Percentiles rank a stretch among this genome's conserved stretches.
Conservation (phyloP, 1,140 invertebrate genomes). For the Leguminivora glycinivorella region DNA sequence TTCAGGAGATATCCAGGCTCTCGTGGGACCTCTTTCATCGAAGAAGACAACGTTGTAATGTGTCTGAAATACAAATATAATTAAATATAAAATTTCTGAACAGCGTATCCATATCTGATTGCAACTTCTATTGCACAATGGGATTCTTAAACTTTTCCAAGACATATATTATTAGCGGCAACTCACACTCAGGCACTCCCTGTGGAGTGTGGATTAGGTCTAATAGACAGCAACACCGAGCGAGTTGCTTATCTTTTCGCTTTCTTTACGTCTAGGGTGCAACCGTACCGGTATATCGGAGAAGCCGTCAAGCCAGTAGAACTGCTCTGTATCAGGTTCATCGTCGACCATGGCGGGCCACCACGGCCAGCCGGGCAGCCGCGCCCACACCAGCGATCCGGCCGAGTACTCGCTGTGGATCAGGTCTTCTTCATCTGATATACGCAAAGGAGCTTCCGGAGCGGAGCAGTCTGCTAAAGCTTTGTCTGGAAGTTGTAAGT, state of each 20-base stretch:
- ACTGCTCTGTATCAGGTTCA: slow-evolving; percentile 82
- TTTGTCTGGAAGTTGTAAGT: slow-evolving; percentile 62
- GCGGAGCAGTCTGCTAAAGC: slow-evolving; percentile 74
- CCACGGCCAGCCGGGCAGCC: slow-evolving; percentile 82
- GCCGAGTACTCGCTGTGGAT: slow-evolving; percentile 80
- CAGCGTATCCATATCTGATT: too few relatives aligned
- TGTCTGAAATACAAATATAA: slow-evolving; percentile 63
- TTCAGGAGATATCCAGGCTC: slow-evolving; percentile 77
- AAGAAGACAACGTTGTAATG: slow-evolving; percentile 84
- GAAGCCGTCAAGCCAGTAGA: slow-evolving; percentile 79
- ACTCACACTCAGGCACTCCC: too few relatives aligned
- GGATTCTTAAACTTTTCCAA: too few relatives aligned
- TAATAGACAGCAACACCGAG: too few relatives aligned
- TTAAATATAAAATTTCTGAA: neutral
- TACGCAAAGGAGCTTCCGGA: slow-evolving; percentile 67
- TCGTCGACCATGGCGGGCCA: slow-evolving; percentile 88
- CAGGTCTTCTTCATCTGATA: slow-evolving; percentile 75
- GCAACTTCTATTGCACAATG: too few relatives aligned
- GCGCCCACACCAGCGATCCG: slow-evolving; percentile 84
- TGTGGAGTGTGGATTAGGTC: neutral
- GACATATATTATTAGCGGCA: too few relatives aligned
- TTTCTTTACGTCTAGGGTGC: neutral
- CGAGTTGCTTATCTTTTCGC: neutral
- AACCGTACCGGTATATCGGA: slow-evolving; percentile 75
- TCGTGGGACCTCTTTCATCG: slow-evolving; percentile 73